phyloP scores from a whole-genome alignment of 2,797 vertebrate species.

The Phrynocephalus guinanensis region DNA sequence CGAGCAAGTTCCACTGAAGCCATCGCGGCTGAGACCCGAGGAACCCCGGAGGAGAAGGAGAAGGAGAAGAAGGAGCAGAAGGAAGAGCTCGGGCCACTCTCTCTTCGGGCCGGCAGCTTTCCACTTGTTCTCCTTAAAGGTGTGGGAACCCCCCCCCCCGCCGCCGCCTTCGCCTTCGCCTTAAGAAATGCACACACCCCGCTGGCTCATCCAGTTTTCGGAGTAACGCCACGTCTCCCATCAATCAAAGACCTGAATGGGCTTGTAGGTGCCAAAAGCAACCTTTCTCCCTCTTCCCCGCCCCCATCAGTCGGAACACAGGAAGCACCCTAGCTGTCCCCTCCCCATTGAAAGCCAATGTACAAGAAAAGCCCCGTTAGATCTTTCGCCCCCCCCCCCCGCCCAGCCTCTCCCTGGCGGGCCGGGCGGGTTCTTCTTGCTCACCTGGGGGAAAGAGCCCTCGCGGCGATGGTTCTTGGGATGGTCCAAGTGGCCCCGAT shows the following conservation, averaged over 20 bases:
- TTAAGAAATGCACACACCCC: background rate
- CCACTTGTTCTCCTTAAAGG: too few relatives aligned
- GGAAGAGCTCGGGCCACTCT: background rate
- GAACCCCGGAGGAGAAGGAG: background rate
- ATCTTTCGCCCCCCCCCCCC: background rate
- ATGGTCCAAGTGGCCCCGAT: slow-evolving; percentile 85
- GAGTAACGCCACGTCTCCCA: background rate
- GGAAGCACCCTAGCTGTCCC: background rate
- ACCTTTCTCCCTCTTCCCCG: background rate
- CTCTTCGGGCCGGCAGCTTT: background rate
- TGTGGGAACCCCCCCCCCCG: background rate
- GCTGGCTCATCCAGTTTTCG: background rate
- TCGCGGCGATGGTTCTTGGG: slow-evolving; percentile 77
- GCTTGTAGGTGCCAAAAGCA: background rate
- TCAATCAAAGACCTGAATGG: background rate
- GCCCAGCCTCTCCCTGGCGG: background rate
- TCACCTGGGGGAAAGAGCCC: slow-evolving; percentile 80
- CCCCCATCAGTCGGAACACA: too few relatives aligned
- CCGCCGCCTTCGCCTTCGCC: background rate
- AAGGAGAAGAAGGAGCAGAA: background rate
- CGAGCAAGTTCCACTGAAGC: background rate
- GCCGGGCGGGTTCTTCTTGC: background rate
- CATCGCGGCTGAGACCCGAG: background rate
- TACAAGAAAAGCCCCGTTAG: too few relatives aligned
- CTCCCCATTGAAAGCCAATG: background rate